Percentiles rank a stretch among this genome's conserved stretches.
Evolutionary conservation across 2,888 invertebrate species (phyloP).

Genomic region (Caenorhabditis panamensis): DNA sequence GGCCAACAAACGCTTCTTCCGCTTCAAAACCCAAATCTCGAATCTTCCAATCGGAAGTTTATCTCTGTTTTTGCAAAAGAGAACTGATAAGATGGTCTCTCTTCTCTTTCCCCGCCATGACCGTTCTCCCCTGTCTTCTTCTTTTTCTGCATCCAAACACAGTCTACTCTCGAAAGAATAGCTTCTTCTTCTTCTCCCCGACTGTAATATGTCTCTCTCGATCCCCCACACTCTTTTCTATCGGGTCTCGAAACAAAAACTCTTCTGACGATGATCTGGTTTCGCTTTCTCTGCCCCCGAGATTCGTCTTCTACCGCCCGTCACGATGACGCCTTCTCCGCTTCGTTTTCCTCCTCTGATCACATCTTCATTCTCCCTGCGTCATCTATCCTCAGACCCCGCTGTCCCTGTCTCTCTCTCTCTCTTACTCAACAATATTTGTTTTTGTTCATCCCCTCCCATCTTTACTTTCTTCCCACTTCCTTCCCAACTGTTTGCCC

Average conservation of each 20-base stretch:
- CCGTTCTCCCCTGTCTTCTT: constrained; percentile 14
- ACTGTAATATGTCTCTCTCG: constrained; percentile 40
- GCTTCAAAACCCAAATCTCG: no score
- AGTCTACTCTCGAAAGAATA: constrained; percentile 25
- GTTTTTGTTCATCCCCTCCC: constrained; percentile 26
- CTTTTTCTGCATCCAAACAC: constrained; percentile 9
- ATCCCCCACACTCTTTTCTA: background rate
- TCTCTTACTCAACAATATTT: constrained; percentile 28
- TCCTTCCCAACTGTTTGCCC: constrained; percentile 18
- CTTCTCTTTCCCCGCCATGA: background rate
- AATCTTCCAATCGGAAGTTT: no score
- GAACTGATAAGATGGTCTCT: background rate
- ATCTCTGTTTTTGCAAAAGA: background rate
- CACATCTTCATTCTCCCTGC: constrained; percentile 31
- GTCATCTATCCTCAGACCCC: constrained; percentile 9
- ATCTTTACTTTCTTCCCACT: constrained; percentile 12
- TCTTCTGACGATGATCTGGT: constrained; percentile 39
- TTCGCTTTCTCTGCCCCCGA: constrained; percentile 8
- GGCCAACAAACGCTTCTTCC: no score
- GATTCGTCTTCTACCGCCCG: background rate
- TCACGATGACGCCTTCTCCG: constrained; percentile 43
- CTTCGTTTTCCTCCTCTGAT: constrained; percentile 26
- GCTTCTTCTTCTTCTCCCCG: constrained; percentile 11
- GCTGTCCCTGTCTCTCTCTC: constrained; percentile 12
- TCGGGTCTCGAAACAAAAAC: constrained; percentile 49